A percentile compares a stretch with the other conserved stretches of the same genome.
Evolutionary conservation across 2,888 invertebrate species (phyloP).

Genomic region (Drosophila rubida): DNA sequence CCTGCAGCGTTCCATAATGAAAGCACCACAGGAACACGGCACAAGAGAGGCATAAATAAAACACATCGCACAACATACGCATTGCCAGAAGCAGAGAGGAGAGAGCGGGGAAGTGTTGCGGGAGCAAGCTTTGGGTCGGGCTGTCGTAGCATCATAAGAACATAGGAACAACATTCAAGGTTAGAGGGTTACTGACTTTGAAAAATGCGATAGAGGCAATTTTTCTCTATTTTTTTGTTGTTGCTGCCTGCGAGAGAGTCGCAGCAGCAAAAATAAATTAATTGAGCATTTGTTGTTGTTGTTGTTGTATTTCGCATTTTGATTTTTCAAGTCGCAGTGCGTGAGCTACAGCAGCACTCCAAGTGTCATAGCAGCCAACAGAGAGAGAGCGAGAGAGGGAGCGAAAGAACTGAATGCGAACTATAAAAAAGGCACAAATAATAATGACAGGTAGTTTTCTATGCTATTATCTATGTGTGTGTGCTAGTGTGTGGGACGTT

Average conservation of each 20-base stretch:
- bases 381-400: conserved; percentile 8
- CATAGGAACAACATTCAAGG: conserved; percentile 81
- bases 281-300: conserved; percentile 58
- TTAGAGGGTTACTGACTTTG: conserved; percentile 84
- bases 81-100: conserved; percentile 16
- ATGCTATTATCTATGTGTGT: conserved; percentile 47
- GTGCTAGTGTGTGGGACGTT: conserved; percentile 46
- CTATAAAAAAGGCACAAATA: conserved; percentile 63
- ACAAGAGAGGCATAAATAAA: conserved; percentile 23
- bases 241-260: conserved; percentile 8
- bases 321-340: conserved; percentile 62
- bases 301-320: conserved; percentile 46
- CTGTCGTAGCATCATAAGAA: conserved; percentile 63
- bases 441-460: conserved; percentile 80
- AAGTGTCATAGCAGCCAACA: conserved; percentile 51
- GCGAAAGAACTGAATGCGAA: conserved; percentile 39
- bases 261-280: conserved; percentile 51
- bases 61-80: conserved; percentile 28
- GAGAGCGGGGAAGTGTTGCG: not conserved
- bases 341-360: conserved; percentile 32
- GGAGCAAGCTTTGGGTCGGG: conserved; percentile 11
- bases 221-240: conserved; percentile 33
- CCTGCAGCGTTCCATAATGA: conserved; percentile 66
- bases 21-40: conserved; percentile 36
- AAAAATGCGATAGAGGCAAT: conserved; percentile 75